Conservation (phyloP, 2,113 vertebrate species). For the Arothron firmamentum region DNA sequence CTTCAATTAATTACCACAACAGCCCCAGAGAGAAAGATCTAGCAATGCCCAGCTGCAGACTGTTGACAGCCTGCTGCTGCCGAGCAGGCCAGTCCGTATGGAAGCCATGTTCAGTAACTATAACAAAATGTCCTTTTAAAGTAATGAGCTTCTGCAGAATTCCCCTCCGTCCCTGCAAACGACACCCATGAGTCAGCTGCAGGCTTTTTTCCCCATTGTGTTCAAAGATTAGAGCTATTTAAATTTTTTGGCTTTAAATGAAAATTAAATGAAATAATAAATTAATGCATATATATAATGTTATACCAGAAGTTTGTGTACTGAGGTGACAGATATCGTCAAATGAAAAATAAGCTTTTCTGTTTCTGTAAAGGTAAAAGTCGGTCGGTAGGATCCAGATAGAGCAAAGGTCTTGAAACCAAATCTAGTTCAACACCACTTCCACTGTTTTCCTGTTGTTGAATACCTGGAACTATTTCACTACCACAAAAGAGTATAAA, state of each 20-base stretch:
- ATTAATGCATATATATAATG: no score
- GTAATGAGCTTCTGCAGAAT: conserved; percentile 17
- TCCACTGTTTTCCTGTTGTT: not conserved
- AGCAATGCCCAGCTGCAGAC: conserved; percentile 39
- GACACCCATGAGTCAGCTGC: conserved; percentile 4
- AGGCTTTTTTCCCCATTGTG: not conserved
- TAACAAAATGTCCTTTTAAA: conserved; percentile 30
- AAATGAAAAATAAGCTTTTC: no score
- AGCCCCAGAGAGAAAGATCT: conserved; percentile 16
- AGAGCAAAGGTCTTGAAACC: no score
- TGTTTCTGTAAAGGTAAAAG: no score
- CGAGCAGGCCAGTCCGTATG: conserved; percentile 10
- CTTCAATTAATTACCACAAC: conserved; percentile 32
- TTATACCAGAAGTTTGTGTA: no score
- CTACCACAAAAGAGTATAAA: conserved; percentile 18
- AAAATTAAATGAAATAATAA: no score
- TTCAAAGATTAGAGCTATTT: not conserved
- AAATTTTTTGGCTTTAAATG: conserved; percentile 1
- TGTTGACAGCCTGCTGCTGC: conserved; percentile 29
- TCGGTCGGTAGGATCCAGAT: no score
- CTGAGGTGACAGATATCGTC: no score
- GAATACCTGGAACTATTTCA: conserved; percentile 5
- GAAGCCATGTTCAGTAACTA: conserved; percentile 24
- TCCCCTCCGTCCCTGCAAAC: not conserved
- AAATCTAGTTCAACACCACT: not conserved